Base-by-base conservation (phyloP, 2,888 invertebrate species). In the Atethmia centrago region DNA sequence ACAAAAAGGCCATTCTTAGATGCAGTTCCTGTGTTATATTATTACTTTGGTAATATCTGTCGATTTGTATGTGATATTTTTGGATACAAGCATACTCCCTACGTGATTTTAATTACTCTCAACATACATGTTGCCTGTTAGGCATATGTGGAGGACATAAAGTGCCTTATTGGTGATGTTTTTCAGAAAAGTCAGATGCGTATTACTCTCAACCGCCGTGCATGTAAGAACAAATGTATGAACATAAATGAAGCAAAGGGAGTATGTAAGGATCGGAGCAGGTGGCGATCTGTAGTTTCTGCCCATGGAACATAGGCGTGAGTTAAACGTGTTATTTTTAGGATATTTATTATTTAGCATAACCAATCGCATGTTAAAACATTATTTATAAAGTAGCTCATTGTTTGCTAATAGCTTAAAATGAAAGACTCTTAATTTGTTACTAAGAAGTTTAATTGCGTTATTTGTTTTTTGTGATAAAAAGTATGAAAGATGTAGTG, bases 381-480 rank as follows among this genome's bases (percentile, higher is more conserved):
- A 31, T 25, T 49, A n/a, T 40, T 40, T 31, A 7, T 8, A 16
- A 19, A 1, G 2, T 64, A 10, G 21, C 12, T 21, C 8, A 16
- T n/a, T n/a, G n/a, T n/a, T n/a, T 12, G 4, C 4, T 51, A 42
- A 67, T 51, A 25, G 3, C 31, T 47, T 31, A 36, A 21, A 40
- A 64, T 7, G 3, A 40, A 36, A 21, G 3, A 47, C 25, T 36
- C 3, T 25, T 14, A 25, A 10, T 45, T 12, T 31, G 51, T 16
- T 45, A 36, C 1, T 1, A 45, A 71, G 31, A 16, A n/a, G 12
- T 40, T 53, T 21, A 31, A 51, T n/a, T 31, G 42, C 12, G 62
- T 9, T 47, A 36, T 70, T 67, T 67, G 28, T 28, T 42, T 53
- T n/a, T 2, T 4, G 10, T 14, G 28, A 19, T 70, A 69, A 68